A percentile compares a stretch with the other conserved stretches of the same genome.
phyloP scores from a whole-genome alignment of 2,797 vertebrate genomes.

The Sebastes itinus region DNA sequence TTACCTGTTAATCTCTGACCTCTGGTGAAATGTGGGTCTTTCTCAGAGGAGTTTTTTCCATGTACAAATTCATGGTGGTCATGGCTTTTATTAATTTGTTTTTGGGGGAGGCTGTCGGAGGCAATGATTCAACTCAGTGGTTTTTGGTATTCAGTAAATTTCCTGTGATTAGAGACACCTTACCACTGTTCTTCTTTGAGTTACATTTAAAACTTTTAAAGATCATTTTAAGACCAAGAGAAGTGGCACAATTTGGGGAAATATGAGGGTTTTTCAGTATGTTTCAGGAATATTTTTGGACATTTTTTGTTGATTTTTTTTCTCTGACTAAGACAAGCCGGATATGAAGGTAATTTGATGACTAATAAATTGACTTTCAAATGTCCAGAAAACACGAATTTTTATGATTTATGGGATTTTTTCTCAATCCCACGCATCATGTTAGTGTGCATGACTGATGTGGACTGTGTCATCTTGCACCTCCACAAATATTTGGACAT shows the following conservation, averaged over 20 bases:
- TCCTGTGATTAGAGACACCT: background rate
- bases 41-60: background rate
- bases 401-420: background rate
- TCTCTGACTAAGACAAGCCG: background rate
- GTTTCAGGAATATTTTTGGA: too few relatives aligned
- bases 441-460: background rate
- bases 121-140: background rate
- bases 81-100: background rate
- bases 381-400: background rate
- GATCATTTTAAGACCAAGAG: background rate
- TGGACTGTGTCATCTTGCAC: too few relatives aligned
- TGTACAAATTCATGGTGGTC: background rate
- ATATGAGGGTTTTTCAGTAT: background rate
- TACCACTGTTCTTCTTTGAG: background rate
- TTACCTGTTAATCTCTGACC: too few relatives aligned
- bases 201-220: background rate
- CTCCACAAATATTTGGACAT: background rate
- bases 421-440: background rate
- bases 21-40: background rate
- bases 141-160: too few relatives aligned
- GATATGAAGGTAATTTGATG: background rate
- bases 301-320: background rate
- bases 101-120: background rate
- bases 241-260: background rate
- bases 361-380: too few relatives aligned